Percentiles rank a stretch among this genome's conserved stretches.
These are phyloP conservation scores for Pempheris klunzingeri DNA, from an alignment of 2,797 vertebrate genomes.

Conservation along the genomic window DNA sequence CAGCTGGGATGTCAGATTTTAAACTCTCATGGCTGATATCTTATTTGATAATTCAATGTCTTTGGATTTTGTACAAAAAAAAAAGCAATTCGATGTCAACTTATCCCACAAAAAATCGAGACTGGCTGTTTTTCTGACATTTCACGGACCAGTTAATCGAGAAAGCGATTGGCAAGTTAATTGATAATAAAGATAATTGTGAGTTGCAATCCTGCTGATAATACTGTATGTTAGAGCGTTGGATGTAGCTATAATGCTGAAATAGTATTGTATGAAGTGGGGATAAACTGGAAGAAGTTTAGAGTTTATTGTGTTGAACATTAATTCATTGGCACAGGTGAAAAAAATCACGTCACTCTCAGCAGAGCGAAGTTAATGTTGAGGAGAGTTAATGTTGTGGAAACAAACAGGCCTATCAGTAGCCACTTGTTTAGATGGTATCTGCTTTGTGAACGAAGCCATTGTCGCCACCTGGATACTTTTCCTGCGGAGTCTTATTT, in stretches of 20 bases:
- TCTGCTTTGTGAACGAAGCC: constrained; percentile 40
- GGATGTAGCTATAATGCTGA: not conserved
- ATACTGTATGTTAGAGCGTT: not conserved
- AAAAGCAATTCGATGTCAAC: not conserved
- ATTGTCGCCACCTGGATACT: constrained; percentile 48
- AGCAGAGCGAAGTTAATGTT: constrained; percentile 40
- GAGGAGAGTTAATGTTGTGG: constrained; percentile 53
- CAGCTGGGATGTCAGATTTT: not conserved
- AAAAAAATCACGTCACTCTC: constrained; percentile 4
- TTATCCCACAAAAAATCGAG: not conserved
- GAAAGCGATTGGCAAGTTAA: not conserved
- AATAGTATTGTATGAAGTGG: not conserved
- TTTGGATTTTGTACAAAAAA: not conserved
- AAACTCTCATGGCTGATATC: not conserved
- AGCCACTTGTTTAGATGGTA: constrained; percentile 53
- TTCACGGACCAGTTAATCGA: not conserved
- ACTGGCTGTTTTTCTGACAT: not conserved
- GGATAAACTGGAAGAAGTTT: no score
- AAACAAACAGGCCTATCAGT: constrained; percentile 52
- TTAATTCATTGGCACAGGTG: not conserved
- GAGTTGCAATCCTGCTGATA: not conserved
- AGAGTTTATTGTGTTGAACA: not conserved
- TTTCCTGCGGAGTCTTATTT: constrained; percentile 65
- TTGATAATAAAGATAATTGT: not conserved
- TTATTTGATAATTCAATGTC: not conserved